These are phyloP conservation scores for Trichonephila clavipes DNA, from an alignment of 1,140 invertebrate genomes.

Conservation along the genomic window DNA sequence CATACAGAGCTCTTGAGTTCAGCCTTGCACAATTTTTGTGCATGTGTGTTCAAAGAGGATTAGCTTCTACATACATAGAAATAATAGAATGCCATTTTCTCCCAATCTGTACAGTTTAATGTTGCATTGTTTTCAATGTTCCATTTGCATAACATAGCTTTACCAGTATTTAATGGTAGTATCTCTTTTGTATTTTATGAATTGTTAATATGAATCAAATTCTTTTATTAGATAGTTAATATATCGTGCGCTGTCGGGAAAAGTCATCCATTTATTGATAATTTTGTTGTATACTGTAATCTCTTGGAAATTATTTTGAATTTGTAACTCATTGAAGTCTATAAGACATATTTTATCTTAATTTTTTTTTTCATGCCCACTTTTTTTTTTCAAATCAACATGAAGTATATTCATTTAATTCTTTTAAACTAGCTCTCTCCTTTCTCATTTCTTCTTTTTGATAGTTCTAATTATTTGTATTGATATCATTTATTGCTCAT, in stretches of 20 bases:
- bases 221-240: not conserved
- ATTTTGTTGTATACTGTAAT: not conserved
- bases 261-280: not conserved
- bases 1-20: not conserved
- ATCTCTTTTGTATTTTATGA: not conserved
- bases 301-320: not conserved
- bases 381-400: too few relatives aligned
- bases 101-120: constrained; percentile 44
- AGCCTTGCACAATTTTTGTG: not conserved
- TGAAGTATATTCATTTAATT: too few relatives aligned
- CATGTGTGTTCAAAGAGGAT: constrained; percentile 10
- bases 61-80: not conserved
- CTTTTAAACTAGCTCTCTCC: too few relatives aligned
- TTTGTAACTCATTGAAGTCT: not conserved
- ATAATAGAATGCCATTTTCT: constrained; percentile 23
- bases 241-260: not conserved
- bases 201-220: not conserved
- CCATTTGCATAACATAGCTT: constrained; percentile 1
- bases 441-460: too few relatives aligned
- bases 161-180: not conserved
- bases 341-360: not conserved
- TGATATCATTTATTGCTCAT: too few relatives aligned
- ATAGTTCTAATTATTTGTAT: too few relatives aligned
- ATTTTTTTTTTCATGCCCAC: too few relatives aligned
- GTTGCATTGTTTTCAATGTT: constrained; percentile 42